Percentiles rank a stretch among this genome's conserved stretches.
Conservation (phyloP, 2,113 vertebrate species). For the Alligator sinensis region DNA sequence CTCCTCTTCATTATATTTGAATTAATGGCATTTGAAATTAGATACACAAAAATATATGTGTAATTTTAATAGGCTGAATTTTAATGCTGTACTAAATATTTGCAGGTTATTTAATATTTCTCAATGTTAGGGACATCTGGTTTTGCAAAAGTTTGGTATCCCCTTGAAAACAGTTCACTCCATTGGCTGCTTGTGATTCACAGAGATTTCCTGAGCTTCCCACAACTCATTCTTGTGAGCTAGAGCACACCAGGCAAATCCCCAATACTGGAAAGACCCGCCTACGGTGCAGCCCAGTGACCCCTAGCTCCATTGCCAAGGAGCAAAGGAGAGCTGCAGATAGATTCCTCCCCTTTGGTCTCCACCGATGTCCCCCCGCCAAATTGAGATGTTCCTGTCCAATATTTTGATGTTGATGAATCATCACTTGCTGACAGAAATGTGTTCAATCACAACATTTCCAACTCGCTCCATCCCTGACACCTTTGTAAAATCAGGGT, state of each 20-base stretch:
- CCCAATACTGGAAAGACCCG: neutral
- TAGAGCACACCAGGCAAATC: neutral
- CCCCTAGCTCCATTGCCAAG: neutral
- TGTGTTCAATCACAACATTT: neutral
- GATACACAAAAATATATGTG: neutral
- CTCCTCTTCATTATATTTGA: neutral
- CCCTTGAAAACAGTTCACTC: neutral
- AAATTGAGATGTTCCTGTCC: neutral
- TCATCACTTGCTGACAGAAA: accelerated
- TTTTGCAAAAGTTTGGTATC: neutral
- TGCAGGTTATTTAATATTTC: neutral
- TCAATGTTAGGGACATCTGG: neutral
- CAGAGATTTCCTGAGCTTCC: neutral
- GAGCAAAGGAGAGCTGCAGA: accelerated
- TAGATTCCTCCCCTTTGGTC: neutral
- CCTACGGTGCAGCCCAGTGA: accelerated
- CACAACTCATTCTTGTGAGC: neutral
- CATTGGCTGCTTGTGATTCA: neutral
- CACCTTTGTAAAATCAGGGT: neutral
- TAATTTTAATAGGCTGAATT: neutral
- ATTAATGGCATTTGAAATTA: neutral
- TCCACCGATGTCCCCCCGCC: neutral
- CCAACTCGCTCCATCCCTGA: accelerated
- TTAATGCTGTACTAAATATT: neutral
- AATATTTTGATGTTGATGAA: neutral